Base-by-base conservation (phyloP, 2,888 invertebrate species). In the Leptinotarsa peninsularis region DNA sequence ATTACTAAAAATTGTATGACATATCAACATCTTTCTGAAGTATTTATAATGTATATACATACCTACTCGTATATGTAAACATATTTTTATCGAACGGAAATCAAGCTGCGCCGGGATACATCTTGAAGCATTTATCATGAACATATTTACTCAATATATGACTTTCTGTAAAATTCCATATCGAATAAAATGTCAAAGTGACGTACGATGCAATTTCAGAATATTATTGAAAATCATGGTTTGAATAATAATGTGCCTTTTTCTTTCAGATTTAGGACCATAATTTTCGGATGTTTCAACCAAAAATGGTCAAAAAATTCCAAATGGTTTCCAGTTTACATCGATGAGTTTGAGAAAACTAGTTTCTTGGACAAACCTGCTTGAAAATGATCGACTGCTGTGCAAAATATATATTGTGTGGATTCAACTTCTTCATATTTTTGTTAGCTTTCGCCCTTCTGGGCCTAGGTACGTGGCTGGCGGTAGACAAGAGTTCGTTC, bases 401-500 rank as follows among this genome's bases (percentile, higher is more conserved):
- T 86, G 92, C 92, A 85, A 93, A 93, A 89, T 93, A 93, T 88
- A 90, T 93, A 81, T 89, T 93, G 77, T 93, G 93, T 88, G 89
- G 93, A 85, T 93, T 93, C 89, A 94, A 93, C 88, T 93, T 94
- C 85, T 86, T 93, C 79, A 92, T 93, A 88, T 93, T 93, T 85
- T 84, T 91, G 77, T 90, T 91, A 75, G 93, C 93, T 74, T 91
- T 92, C 76, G 90, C 91, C 76, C 90, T 93, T 71, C 87, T 94
- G 78, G 91, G 91, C 50, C 89, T 93, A 74, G 93, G 93, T 85
- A 91, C 93, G 87, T 94, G 93, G 93, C 86, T 94, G 54, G 91
- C 92, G 50, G 90, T 91, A 71, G 93, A 93, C 88, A 92, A 92
- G 87, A 91, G 90, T 82, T 93, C 93, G 27, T 90, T 93, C 84